Percentiles rank a stretch among this genome's conserved stretches.
These are phyloP conservation scores for Clinocottus analis DNA, from an alignment of 2,113 vertebrate species.

Conservation along the genomic window DNA sequence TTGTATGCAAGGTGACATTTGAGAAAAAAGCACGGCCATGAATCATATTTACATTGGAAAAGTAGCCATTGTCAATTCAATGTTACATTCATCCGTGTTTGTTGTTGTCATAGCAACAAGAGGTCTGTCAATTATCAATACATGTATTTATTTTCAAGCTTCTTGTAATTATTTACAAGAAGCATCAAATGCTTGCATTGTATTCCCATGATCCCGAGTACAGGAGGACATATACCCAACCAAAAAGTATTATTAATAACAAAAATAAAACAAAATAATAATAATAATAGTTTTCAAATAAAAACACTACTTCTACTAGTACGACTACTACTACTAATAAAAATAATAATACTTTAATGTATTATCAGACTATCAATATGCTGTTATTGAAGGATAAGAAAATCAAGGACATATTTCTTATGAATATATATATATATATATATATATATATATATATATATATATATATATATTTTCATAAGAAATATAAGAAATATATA, in stretches of 20 bases:
- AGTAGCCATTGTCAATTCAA: not conserved
- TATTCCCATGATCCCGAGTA: not conserved
- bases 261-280: not conserved
- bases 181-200: not conserved
- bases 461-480: too few relatives aligned
- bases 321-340: not conserved
- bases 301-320: not conserved
- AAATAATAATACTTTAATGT: not conserved
- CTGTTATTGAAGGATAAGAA: not conserved
- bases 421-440: too few relatives aligned
- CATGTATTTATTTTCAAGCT: not conserved
- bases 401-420: not conserved
- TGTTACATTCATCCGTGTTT: not conserved
- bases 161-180: slow-evolving; percentile 6
- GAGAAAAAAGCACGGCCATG: not conserved
- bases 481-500: too few relatives aligned
- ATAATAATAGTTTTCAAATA: not conserved
- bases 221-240: not conserved
- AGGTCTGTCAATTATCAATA: not conserved
- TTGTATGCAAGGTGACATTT: slow-evolving; percentile 33
- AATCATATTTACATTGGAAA: not conserved
- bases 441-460: too few relatives aligned
- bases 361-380: not conserved
- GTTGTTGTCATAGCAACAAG: not conserved
- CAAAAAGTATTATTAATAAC: not conserved